These are phyloP conservation scores for Heloderma charlesbogerti DNA, from an alignment of 2,113 vertebrate species.

Conservation along the genomic window DNA sequence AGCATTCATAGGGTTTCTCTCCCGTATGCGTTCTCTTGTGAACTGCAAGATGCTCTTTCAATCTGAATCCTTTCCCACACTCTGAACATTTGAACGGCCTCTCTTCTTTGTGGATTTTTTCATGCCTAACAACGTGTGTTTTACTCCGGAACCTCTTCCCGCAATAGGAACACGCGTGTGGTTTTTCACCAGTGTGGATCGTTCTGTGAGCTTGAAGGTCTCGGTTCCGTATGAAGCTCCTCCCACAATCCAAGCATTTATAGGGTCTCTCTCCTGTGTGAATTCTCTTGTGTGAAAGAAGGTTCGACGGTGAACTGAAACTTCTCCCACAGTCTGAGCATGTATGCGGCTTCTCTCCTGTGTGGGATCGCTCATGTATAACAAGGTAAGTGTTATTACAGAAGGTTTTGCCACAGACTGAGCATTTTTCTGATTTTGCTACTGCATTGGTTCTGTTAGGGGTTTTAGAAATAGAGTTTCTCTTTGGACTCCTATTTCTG, in stretches of 20 bases:
- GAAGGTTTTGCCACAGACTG: slow-evolving; percentile 10
- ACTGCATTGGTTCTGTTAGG: not conserved
- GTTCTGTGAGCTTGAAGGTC: not conserved
- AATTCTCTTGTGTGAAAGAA: not conserved
- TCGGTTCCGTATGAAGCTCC: not conserved
- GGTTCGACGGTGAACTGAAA: not conserved
- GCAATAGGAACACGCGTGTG: not conserved
- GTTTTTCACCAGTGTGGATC: not conserved
- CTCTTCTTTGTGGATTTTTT: not conserved
- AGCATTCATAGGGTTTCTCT: slow-evolving; percentile 14
- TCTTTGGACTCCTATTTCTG: not conserved
- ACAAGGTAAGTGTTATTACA: slow-evolving; percentile 12
- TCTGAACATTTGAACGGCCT: not conserved
- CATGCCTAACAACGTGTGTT: not conserved
- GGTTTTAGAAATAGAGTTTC: not conserved
- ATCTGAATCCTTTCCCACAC: slow-evolving; percentile 2
- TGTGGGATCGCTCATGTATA: slow-evolving; percentile 5
- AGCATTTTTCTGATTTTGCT: slow-evolving; percentile 9
- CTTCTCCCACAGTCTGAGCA: not conserved
- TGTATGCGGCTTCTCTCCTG: not conserved
- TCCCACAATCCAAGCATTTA: not conserved
- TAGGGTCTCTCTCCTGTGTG: not conserved
- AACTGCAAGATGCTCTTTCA: not conserved
- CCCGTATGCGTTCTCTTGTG: not conserved
- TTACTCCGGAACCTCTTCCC: not conserved